phyloP scores from a whole-genome alignment of 2,113 vertebrate species.

The Vireo altiloquus region DNA sequence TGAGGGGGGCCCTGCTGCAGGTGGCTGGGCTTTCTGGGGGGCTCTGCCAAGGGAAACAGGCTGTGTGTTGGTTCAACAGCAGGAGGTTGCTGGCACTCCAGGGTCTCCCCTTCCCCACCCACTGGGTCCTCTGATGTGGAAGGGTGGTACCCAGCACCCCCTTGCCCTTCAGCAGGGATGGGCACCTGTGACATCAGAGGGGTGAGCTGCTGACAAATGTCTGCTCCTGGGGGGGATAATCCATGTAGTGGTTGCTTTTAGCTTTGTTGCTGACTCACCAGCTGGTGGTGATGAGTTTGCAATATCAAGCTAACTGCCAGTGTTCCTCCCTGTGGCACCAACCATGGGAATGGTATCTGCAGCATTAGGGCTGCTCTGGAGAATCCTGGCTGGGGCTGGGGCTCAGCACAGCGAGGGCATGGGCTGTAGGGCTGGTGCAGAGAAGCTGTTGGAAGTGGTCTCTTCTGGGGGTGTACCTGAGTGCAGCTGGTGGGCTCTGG shows the following conservation, averaged over 20 bases:
- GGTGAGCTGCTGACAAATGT: neutral
- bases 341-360: accelerated
- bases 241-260: neutral
- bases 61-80: neutral
- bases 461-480: too few relatives aligned
- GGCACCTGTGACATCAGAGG: neutral
- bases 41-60: neutral
- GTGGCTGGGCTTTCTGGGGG: neutral
- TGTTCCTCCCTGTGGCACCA: neutral
- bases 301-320: neutral
- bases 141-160: neutral
- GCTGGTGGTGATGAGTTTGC: neutral
- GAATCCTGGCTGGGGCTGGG: neutral
- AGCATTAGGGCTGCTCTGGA: accelerated
- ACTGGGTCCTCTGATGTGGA: neutral
- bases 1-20: neutral
- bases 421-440: neutral
- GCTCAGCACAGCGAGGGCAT: neutral
- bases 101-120: neutral
- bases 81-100: neutral
- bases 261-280: neutral
- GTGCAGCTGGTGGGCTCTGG: neutral
- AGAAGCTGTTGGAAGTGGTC: neutral
- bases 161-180: neutral
- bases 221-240: neutral